phyloP scores from a whole-genome alignment of 2,113 vertebrate genomes.

The Turdus rufiventris region DNA sequence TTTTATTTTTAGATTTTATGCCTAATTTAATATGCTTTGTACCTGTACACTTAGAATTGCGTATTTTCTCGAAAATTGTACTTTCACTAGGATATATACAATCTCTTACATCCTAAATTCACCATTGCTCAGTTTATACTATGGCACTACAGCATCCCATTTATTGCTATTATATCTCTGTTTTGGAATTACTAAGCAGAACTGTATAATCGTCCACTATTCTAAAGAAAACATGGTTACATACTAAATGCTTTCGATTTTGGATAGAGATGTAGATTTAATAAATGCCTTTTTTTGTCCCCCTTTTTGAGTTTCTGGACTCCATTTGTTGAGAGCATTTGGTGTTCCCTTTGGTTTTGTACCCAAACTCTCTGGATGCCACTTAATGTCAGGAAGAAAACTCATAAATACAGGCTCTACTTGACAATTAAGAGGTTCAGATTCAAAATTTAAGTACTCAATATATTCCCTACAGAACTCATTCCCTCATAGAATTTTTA shows the following conservation, averaged over 20 bases:
- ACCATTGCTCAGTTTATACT: background rate
- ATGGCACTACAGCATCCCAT: background rate
- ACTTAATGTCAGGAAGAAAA: background rate
- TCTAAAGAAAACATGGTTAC: background rate
- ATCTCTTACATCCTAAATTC: background rate
- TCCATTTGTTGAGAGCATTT: background rate
- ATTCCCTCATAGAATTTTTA: background rate
- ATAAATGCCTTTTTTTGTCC: background rate
- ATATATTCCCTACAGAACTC: background rate
- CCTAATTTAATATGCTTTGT: background rate
- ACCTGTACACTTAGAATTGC: background rate
- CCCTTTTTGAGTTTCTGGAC: background rate
- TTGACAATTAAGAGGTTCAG: background rate
- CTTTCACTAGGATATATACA: background rate
- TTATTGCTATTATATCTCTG: background rate
- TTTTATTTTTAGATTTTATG: background rate
- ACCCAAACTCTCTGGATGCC: background rate
- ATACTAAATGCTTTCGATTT: background rate
- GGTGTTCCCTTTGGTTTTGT: background rate
- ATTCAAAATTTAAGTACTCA: background rate
- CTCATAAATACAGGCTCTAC: background rate
- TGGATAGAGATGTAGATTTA: background rate
- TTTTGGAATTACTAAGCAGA: background rate
- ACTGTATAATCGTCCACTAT: background rate
- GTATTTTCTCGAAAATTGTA: background rate